These are phyloP conservation scores for Adoxophyes honmai DNA, from an alignment of 1,140 invertebrate species.

Conservation along the genomic window DNA sequence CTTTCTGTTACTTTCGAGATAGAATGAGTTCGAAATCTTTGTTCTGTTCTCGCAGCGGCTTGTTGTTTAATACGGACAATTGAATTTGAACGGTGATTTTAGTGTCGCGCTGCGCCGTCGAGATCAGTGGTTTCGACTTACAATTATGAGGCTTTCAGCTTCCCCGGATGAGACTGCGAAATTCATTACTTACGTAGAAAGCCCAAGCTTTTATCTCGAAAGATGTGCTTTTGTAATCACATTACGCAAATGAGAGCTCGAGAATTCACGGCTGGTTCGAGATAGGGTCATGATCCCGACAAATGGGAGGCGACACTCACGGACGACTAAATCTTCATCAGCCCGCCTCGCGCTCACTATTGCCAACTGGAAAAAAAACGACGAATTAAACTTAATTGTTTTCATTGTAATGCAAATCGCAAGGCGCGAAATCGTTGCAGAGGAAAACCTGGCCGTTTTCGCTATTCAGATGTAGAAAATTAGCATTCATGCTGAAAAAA, in stretches of 20 bases:
- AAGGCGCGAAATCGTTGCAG: too few species aligned
- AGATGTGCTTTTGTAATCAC: conserved; percentile 76
- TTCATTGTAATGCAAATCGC: too few species aligned
- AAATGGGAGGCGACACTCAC: conserved; percentile 60
- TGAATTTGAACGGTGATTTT: conserved; percentile 15
- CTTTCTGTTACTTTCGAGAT: conserved; percentile 28
- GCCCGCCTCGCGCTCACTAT: neutral
- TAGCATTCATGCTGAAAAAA: too few species aligned
- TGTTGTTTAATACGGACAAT: conserved; percentile 12
- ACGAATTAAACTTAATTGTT: neutral
- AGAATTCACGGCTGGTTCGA: conserved; percentile 67
- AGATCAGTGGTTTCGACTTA: conserved; percentile 21
- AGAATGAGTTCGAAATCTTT: conserved; percentile 3
- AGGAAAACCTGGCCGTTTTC: too few species aligned
- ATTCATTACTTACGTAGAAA: conserved; percentile 73
- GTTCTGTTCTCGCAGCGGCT: neutral
- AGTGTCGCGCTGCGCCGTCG: neutral
- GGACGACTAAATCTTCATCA: conserved; percentile 45
- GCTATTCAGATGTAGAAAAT: too few species aligned
- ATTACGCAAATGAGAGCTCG: conserved; percentile 73
- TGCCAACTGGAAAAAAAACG: neutral
- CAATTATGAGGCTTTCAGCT: conserved; percentile 51
- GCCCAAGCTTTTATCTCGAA: conserved; percentile 67
- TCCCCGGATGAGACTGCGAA: conserved; percentile 49
- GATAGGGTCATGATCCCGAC: conserved; percentile 67